A percentile compares a stretch with the other conserved stretches of the same genome.
These are phyloP conservation scores for Rhinolophus ferrumequinum DNA, from an alignment of 2,113 vertebrate species.

Conservation along the genomic window DNA sequence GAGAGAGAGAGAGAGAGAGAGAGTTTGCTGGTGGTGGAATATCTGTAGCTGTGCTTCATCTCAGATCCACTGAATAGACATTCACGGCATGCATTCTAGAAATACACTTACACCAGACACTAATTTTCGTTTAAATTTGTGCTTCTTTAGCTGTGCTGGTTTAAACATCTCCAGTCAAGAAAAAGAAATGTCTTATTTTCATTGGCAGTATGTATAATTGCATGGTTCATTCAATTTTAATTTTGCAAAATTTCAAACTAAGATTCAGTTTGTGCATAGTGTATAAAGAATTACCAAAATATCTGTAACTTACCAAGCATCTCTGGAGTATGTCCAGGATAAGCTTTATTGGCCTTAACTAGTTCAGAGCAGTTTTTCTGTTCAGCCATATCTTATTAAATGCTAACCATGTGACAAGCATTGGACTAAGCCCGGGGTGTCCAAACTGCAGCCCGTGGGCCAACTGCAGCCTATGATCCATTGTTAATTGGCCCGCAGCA, in stretches of 20 bases:
- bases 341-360: not conserved
- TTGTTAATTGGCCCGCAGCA: too few species aligned
- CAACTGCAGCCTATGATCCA: too few species aligned
- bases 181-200: conserved; percentile 31
- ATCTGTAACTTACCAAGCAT: not conserved
- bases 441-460: too few species aligned
- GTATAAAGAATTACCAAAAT: not conserved
- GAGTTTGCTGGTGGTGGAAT: not conserved
- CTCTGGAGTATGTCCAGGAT: not conserved
- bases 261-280: not conserved
- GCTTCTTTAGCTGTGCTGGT: not conserved
- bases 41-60: not conserved
- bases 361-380: not conserved
- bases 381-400: not conserved
- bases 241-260: conserved; percentile 2
- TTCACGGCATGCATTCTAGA: not conserved
- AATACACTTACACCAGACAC: not conserved
- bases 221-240: not conserved
- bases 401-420: not conserved
- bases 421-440: not conserved
- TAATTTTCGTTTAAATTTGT: not conserved
- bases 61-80: not conserved
- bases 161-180: not conserved
- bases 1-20: too few species aligned
- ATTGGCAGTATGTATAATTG: not conserved